These are phyloP conservation scores for Drosophila gunungcola DNA, from an alignment of 1,140 invertebrate genomes.

Conservation along the genomic window DNA sequence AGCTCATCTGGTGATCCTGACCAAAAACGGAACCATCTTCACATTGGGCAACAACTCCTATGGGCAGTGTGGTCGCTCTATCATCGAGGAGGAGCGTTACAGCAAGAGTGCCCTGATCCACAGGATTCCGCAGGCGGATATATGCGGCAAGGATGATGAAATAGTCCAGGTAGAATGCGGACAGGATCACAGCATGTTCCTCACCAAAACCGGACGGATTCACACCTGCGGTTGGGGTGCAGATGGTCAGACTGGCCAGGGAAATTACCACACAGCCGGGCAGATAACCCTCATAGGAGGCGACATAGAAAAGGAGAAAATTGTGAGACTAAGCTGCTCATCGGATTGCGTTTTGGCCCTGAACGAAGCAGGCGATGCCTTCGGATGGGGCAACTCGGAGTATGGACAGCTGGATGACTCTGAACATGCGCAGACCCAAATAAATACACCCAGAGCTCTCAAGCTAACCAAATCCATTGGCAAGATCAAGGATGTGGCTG, in stretches of 20 bases:
- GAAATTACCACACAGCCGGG: slow-evolving; percentile 88
- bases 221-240: slow-evolving; percentile 97
- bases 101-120: slow-evolving; percentile 88
- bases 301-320: slow-evolving; percentile 93
- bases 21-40: slow-evolving; percentile 92
- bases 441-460: slow-evolving; percentile 90
- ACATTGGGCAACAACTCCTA: slow-evolving; percentile 96
- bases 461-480: slow-evolving; percentile 88
- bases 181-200: slow-evolving; percentile 94
- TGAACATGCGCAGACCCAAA: slow-evolving; percentile 86
- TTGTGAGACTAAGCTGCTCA: slow-evolving; percentile 91
- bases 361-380: slow-evolving; percentile 96
- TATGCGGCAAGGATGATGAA: slow-evolving; percentile 88
- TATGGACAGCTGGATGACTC: slow-evolving; percentile 91
- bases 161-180: slow-evolving; percentile 90
- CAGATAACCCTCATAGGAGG: slow-evolving; percentile 89
- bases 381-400: slow-evolving; percentile 99
- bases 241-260: slow-evolving; percentile 97
- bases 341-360: slow-evolving; percentile 96
- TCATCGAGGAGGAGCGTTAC: slow-evolving; percentile 93
- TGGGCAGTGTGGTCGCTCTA: slow-evolving; percentile 95
- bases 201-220: slow-evolving; percentile 92
- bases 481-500: slow-evolving; percentile 92
- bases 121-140: slow-evolving; percentile 86
- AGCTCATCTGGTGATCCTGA: slow-evolving; percentile 93